Evolutionary conservation across 2,113 vertebrate genomes (phyloP).

Genomic region (Eptesicus fuscus): DNA sequence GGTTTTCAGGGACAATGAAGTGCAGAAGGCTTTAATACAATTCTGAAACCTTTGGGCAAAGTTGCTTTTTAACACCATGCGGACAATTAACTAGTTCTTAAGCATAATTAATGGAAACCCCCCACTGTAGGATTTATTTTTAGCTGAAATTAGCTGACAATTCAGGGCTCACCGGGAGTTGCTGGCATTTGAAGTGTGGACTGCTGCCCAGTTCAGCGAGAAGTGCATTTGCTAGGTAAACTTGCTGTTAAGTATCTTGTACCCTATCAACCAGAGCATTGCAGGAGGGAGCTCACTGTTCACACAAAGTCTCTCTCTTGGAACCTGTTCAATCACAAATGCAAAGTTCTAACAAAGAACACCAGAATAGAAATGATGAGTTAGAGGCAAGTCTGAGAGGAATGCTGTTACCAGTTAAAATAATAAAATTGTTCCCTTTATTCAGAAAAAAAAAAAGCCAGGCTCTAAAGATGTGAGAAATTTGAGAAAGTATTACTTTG

Average conservation of each 20-base stretch:
- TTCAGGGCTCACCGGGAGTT: slow-evolving; percentile 4
- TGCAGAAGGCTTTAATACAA: background rate
- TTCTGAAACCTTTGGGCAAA: background rate
- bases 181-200: slow-evolving; percentile 37
- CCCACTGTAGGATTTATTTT: slow-evolving; percentile 31
- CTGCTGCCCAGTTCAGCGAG: background rate
- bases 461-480: background rate
- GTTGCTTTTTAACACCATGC: slow-evolving; percentile 14
- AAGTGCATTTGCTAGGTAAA: slow-evolving; percentile 21
- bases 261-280: background rate
- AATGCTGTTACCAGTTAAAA: background rate
- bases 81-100: slow-evolving; percentile 23
- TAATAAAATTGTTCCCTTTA: background rate
- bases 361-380: slow-evolving; percentile 17
- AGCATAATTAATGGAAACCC: slow-evolving; percentile 28
- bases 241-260: background rate
- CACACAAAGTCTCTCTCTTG: background rate
- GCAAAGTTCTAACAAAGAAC: background rate
- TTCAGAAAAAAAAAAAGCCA: slow-evolving; percentile 8
- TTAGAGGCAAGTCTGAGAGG: background rate
- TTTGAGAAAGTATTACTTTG: background rate
- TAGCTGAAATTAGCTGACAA: slow-evolving; percentile 44
- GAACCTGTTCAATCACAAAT: slow-evolving; percentile 15
- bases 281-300: background rate
- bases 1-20: background rate